Conservation (phyloP, 2,797 vertebrate species). For the Phalanger gymnotis region DNA sequence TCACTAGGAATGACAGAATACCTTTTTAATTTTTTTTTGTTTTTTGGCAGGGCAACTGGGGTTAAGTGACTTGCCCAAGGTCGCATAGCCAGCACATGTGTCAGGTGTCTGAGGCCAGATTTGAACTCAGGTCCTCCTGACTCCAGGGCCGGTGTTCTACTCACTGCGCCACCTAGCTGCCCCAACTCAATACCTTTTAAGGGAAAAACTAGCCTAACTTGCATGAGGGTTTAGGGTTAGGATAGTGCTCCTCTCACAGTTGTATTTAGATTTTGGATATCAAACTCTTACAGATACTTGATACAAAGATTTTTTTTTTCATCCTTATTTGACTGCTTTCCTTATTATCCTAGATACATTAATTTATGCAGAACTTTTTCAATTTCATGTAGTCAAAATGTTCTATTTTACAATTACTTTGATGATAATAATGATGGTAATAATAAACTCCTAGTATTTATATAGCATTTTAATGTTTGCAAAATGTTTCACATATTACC, state of each 20-base stretch:
- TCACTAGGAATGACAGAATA: too few relatives aligned
- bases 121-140: too few relatives aligned
- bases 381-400: background rate
- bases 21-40: too few relatives aligned
- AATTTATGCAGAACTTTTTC: background rate
- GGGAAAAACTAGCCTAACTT: background rate
- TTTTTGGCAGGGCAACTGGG: too few relatives aligned
- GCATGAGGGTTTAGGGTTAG: background rate
- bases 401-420: background rate
- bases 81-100: too few relatives aligned
- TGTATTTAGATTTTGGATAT: background rate
- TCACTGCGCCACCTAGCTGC: too few relatives aligned
- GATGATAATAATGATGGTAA: background rate
- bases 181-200: background rate
- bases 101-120: too few relatives aligned
- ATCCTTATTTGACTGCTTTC: background rate
- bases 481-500: conserved; percentile 7
- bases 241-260: background rate
- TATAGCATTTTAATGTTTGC: background rate
- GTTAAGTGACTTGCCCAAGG: too few relatives aligned
- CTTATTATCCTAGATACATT: background rate
- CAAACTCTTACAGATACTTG: background rate
- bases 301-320: background rate
- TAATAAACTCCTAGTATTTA: background rate
- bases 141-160: too few relatives aligned